Evolutionary conservation across 2,797 vertebrate genomes (phyloP), one percentile per base, ranked within the genome.

Genomic region (Gadopsis marmoratus): DNA sequence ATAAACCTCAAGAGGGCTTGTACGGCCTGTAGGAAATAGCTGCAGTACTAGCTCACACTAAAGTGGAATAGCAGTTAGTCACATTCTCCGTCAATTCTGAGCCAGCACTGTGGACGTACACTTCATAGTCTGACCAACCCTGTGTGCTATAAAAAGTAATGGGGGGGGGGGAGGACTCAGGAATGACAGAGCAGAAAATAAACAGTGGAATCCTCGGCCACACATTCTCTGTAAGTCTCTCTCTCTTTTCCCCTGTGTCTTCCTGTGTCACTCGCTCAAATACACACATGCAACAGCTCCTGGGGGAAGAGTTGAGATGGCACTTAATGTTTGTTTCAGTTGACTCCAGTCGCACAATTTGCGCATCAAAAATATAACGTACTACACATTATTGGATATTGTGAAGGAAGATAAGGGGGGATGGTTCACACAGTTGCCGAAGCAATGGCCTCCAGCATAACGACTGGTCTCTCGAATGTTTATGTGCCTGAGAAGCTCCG

Each of bases 151-250:
- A 91, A 90, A 92, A 91, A 93, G 92, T 50, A 88, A 82, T 81
- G 56, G 72, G 64, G 58, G 31, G 31, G 11, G 37, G 69, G 82
- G 86, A 79, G 78, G 81, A 80, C 76, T 78, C 81, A 83, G 90
- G 89, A 92, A 91, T 91, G 91, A 91, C 89, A 84, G 87, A 82
- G 77, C 62, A 82, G 90, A 91, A 93, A 93, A 88, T 74, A 79
- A 82, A 84, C 60, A 41, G 82, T 54, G 84, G 87, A 90, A 90
- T 89, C 84, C 82, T 85, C 26, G 50, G 77, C 79, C 48, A 70
- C 67, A 72, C 76, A 79, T 87, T 85, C 83, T 54, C 81, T 74
- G 43, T 31, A 61, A 72, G 70, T 78, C 69, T 82, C 37, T 45
- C 39, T 60, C 41, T 71, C 14, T 69, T 41, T 71, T 58, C 68